Percentiles rank a stretch among this genome's conserved stretches.
These are phyloP conservation scores for Thunnus thynnus DNA, from an alignment of 2,113 vertebrate species.

Conservation along the genomic window DNA sequence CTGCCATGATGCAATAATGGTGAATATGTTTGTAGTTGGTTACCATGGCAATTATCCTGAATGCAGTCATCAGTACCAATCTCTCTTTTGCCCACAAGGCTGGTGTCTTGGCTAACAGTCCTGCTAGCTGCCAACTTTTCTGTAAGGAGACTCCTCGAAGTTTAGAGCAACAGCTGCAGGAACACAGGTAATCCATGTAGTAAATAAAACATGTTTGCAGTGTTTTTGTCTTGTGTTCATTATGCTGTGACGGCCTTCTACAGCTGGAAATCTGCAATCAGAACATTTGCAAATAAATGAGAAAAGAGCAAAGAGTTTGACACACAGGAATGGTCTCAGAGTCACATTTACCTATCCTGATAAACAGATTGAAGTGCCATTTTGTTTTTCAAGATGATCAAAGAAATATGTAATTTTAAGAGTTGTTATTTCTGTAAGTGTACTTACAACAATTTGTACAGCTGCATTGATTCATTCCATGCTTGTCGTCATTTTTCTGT, in stretches of 20 bases:
- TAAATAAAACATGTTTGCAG: not conserved
- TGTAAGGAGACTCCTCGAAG: slow-evolving; percentile 95
- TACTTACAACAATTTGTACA: no score
- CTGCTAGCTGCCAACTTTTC: slow-evolving; percentile 93
- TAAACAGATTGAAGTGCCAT: not conserved
- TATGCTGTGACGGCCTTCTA: not conserved
- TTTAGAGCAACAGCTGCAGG: slow-evolving; percentile 97
- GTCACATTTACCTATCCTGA: no score
- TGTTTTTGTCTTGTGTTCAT: not conserved
- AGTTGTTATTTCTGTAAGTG: no score
- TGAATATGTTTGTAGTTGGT: slow-evolving; percentile 7
- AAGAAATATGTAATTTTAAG: no score
- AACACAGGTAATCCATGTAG: slow-evolving; percentile 90
- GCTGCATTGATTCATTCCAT: not conserved
- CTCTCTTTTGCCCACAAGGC: slow-evolving; percentile 85
- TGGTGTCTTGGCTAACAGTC: slow-evolving; percentile 89
- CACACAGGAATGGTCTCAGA: no score
- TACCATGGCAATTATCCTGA: slow-evolving; percentile 33
- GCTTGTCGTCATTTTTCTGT: slow-evolving; percentile 13
- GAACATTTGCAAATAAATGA: not conserved
- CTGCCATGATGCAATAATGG: slow-evolving; percentile 1
- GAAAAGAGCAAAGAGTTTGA: no score
- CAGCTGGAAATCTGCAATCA: not conserved
- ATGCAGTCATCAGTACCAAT: slow-evolving; percentile 48
- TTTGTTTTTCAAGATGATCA: no score